Evolutionary conservation across 1,140 invertebrate species (phyloP).

Genomic region (Rhyzopertha dominica): DNA sequence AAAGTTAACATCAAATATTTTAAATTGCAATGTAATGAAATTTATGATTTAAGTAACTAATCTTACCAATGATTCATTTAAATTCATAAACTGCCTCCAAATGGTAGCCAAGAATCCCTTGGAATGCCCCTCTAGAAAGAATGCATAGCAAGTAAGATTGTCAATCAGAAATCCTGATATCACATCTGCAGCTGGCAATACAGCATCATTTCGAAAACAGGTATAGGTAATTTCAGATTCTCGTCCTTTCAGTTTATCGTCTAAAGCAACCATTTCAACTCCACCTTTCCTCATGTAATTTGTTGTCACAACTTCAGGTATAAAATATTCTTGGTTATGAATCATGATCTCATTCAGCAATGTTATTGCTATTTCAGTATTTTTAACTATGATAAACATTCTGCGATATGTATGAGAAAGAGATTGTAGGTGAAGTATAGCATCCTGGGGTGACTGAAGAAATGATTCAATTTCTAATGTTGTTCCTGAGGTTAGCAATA

Average conservation of each 20-base stretch:
- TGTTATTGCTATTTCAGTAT: not conserved
- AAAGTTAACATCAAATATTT: no score
- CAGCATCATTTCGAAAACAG: not conserved
- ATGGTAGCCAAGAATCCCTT: slow-evolving; percentile 18
- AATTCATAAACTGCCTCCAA: slow-evolving; percentile 14
- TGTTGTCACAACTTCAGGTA: not conserved
- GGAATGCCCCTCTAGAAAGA: slow-evolving; percentile 24
- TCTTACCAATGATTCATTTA: slow-evolving; percentile 9
- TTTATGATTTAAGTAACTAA: no score
- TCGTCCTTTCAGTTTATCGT: slow-evolving; percentile 3
- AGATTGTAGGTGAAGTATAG: not conserved
- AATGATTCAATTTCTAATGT: no score
- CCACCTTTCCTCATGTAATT: slow-evolving; percentile 9
- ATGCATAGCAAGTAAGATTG: slow-evolving; percentile 16
- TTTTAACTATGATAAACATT: not conserved
- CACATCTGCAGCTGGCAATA: not conserved
- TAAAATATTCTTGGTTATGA: not conserved
- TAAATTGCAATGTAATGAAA: no score
- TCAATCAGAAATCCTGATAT: slow-evolving; percentile 26
- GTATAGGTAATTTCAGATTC: slow-evolving; percentile 6
- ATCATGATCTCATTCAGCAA: not conserved
- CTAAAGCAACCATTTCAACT: not conserved
- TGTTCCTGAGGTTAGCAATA: no score
- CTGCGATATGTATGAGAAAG: not conserved
- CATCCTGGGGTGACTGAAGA: no score